These are phyloP conservation scores for Ictalurus punctatus DNA, from an alignment of 2,113 vertebrate genomes.

Conservation along the genomic window DNA sequence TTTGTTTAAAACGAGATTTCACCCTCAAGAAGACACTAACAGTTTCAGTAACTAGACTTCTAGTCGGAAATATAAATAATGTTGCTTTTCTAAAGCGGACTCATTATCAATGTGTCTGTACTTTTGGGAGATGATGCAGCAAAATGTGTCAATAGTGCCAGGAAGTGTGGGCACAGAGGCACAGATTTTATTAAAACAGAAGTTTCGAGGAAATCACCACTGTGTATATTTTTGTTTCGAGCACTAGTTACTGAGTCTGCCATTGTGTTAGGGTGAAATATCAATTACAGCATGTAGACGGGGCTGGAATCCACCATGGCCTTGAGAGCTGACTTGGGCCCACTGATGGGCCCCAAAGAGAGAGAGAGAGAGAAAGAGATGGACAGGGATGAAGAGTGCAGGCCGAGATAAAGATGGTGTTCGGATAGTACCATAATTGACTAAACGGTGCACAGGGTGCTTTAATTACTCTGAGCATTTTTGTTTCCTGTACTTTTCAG, in stretches of 20 bases:
- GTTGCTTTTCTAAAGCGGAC: not conserved
- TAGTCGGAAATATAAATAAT: not conserved
- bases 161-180: not conserved
- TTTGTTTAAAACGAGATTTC: conserved; percentile 11
- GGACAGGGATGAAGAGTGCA: not conserved
- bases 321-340: not conserved
- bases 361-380: conserved; percentile 3
- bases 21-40: not conserved
- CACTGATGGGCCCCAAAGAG: not conserved
- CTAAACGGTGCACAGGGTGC: conserved; percentile 36
- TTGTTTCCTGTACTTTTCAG: conserved; percentile 18
- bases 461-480: conserved; percentile 46
- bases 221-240: not conserved
- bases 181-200: not conserved
- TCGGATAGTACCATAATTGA: conserved; percentile 41
- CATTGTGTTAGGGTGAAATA: not conserved
- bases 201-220: not conserved
- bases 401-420: conserved; percentile 12
- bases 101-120: not conserved
- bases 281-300: not conserved
- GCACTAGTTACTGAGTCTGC: not conserved
- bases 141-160: not conserved
- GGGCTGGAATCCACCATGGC: not conserved
- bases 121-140: not conserved
- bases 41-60: not conserved